phyloP scores from a whole-genome alignment of 2,797 vertebrate genomes.

The Onychomys leucogaster region DNA sequence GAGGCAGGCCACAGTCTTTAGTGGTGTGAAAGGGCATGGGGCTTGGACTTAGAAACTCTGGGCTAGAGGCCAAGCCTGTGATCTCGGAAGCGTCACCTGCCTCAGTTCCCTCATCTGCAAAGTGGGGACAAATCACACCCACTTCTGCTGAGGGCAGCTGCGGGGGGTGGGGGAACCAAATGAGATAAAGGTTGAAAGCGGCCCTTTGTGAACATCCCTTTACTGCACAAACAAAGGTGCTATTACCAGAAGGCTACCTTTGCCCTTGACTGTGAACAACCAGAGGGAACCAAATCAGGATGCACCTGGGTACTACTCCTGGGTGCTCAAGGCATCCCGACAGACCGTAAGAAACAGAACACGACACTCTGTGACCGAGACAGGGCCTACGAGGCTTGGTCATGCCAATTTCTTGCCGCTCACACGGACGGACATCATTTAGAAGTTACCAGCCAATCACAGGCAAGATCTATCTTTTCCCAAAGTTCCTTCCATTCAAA shows the following conservation, averaged over 20 bases:
- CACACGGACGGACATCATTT: slow-evolving; percentile 52
- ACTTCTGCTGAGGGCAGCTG: slow-evolving; percentile 59
- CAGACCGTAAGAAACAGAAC: slow-evolving; percentile 31
- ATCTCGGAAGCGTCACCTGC: slow-evolving; percentile 38
- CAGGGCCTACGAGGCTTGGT: neutral
- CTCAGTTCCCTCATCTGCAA: slow-evolving; percentile 79
- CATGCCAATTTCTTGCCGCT: slow-evolving; percentile 44
- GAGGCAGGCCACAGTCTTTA: neutral
- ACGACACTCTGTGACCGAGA: neutral
- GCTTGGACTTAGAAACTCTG: slow-evolving; percentile 42
- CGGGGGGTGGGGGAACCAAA: neutral
- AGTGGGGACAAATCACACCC: slow-evolving; percentile 74
- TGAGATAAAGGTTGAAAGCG: slow-evolving; percentile 67
- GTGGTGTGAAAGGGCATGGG: neutral
- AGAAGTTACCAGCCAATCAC: slow-evolving; percentile 75
- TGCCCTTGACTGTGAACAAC: slow-evolving; percentile 73
- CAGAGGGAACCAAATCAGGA: slow-evolving; percentile 51
- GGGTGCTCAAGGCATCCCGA: neutral
- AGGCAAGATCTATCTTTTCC: slow-evolving; percentile 61
- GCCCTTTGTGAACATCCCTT: slow-evolving; percentile 73
- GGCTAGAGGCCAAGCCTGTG: slow-evolving; percentile 50
- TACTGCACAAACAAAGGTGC: slow-evolving; percentile 77
- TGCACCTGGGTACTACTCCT: slow-evolving; percentile 31
- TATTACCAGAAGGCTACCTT: slow-evolving; percentile 72
- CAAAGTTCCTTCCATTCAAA: slow-evolving; percentile 73